These are phyloP conservation scores for Dendrocincla fuliginosa DNA, from an alignment of 2,797 vertebrate genomes.

Conservation along the genomic window DNA sequence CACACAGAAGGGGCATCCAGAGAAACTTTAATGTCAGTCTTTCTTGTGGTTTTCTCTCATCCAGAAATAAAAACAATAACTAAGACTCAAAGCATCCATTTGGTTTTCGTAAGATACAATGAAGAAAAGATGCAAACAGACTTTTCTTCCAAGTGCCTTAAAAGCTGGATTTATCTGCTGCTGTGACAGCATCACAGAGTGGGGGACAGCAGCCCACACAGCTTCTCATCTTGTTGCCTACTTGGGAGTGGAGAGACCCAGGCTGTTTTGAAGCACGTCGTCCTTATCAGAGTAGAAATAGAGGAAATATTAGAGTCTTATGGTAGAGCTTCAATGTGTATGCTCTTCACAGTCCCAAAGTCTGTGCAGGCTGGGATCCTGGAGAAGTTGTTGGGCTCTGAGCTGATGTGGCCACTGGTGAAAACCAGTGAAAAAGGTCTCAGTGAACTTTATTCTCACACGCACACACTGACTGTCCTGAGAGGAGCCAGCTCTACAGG, in stretches of 20 bases:
- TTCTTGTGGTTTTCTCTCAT: slow-evolving; percentile 45
- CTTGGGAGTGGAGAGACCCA: neutral
- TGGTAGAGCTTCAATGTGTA: neutral
- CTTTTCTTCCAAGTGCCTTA: neutral
- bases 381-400: neutral
- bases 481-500: accelerated
- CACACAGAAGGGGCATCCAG: neutral
- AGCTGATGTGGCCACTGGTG: neutral
- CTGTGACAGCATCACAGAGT: neutral
- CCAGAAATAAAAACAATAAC: slow-evolving; percentile 7
- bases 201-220: accelerated
- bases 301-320: accelerated
- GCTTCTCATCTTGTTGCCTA: neutral
- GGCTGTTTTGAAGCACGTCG: neutral
- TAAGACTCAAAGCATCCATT: neutral
- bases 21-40: neutral
- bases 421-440: neutral
- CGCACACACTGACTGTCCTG: neutral
- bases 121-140: neutral
- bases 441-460: neutral
- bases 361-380: neutral
- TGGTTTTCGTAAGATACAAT: neutral
- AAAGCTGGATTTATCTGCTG: neutral
- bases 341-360: neutral
- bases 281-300: neutral